Evolutionary conservation across 2,797 vertebrate genomes (phyloP).

Genomic region (Sebastes diaconus): DNA sequence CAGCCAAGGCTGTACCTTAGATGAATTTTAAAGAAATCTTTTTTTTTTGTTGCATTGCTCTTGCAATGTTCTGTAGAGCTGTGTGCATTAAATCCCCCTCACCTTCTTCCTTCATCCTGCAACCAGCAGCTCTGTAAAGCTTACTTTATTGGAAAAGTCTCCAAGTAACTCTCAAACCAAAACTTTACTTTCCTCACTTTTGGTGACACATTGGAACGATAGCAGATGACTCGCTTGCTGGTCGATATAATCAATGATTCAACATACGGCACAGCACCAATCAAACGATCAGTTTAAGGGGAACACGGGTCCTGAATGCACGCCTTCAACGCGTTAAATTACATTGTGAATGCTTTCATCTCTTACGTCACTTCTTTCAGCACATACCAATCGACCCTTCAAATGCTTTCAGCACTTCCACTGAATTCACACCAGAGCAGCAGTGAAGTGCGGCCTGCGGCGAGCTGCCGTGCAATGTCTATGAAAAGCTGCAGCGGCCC

Average conservation of each 20-base stretch:
- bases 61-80: not conserved
- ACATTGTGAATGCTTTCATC: not conserved
- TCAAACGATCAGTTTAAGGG: not conserved
- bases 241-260: not conserved
- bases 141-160: not conserved
- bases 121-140: conserved; percentile 3
- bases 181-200: not conserved
- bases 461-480: too few species aligned
- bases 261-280: not conserved
- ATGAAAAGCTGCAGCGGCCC: too few species aligned
- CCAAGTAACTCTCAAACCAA: not conserved
- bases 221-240: not conserved
- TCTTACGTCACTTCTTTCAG: not conserved
- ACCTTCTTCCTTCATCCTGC: not conserved
- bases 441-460: too few species aligned
- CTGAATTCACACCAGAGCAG: too few species aligned
- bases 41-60: conserved; percentile 3
- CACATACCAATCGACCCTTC: not conserved
- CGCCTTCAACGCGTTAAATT: not conserved
- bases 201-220: not conserved
- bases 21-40: conserved; percentile 49
- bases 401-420: too few species aligned
- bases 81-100: not conserved
- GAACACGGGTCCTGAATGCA: not conserved
- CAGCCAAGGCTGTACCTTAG: conserved; percentile 22